phyloP scores from a whole-genome alignment of 2,797 vertebrate species.

The Phaenicophaeus curvirostris region DNA sequence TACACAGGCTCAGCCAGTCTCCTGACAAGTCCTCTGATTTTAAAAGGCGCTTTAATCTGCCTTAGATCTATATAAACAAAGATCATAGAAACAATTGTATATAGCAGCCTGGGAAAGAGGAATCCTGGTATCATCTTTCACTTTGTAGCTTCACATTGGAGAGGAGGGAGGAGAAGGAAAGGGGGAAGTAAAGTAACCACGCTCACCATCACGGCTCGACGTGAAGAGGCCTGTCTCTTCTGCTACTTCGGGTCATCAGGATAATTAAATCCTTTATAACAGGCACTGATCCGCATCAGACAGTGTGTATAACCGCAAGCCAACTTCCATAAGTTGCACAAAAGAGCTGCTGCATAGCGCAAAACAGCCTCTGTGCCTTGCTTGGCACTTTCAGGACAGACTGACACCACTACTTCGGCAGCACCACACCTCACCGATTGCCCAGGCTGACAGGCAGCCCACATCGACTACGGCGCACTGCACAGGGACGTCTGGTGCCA shows the following conservation, averaged over 20 bases:
- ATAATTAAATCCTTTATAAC: background rate
- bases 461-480: rapidly evolving
- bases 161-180: background rate
- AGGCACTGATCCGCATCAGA: background rate
- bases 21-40: background rate
- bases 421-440: rapidly evolving
- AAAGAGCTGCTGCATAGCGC: background rate
- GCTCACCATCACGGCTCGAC: rapidly evolving
- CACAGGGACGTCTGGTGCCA: rapidly evolving
- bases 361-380: background rate
- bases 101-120: background rate
- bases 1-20: background rate
- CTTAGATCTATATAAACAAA: constrained; percentile 12
- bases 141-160: background rate
- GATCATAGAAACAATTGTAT: background rate
- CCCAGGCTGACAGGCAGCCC: background rate
- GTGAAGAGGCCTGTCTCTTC: background rate
- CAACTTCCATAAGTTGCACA: background rate
- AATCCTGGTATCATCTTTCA: background rate
- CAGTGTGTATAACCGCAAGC: rapidly evolving
- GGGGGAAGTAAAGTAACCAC: background rate
- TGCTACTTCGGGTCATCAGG: background rate
- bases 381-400: rapidly evolving
- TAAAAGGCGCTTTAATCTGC: constrained; percentile 12
- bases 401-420: rapidly evolving